phyloP scores from a whole-genome alignment of 2,797 vertebrate species.

The Tadarida brasiliensis region DNA sequence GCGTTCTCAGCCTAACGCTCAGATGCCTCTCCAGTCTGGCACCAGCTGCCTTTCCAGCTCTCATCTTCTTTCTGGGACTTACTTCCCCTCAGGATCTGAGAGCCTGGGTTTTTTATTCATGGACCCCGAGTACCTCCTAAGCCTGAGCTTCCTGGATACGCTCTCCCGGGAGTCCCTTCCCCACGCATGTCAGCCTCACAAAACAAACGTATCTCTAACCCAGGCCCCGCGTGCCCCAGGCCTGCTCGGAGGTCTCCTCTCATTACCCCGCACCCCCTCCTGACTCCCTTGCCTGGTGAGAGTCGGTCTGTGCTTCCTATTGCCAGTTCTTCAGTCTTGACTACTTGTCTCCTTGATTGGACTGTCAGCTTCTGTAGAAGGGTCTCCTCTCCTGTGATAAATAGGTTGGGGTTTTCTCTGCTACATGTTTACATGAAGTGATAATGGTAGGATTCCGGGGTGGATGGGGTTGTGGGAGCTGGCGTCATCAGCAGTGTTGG shows the following conservation, averaged over 20 bases:
- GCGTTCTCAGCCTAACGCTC: background rate
- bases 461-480: background rate
- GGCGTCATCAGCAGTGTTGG: background rate
- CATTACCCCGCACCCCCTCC: no score
- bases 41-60: background rate
- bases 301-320: background rate
- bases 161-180: background rate
- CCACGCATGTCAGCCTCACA: background rate
- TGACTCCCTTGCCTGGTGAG: background rate
- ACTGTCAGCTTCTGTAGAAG: background rate
- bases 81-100: background rate
- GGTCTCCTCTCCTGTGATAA: background rate
- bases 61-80: background rate
- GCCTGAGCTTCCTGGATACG: background rate
- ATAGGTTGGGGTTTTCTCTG: background rate
- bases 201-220: accelerated
- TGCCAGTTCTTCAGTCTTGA: background rate
- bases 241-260: background rate
- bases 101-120: background rate
- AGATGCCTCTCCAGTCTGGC: background rate
- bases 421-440: background rate
- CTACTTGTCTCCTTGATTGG: background rate
- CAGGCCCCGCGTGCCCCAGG: background rate
- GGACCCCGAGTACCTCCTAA: background rate
- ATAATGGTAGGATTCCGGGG: background rate